phyloP scores from a whole-genome alignment of 2,888 invertebrate species.

The Limnephilus lunatus region DNA sequence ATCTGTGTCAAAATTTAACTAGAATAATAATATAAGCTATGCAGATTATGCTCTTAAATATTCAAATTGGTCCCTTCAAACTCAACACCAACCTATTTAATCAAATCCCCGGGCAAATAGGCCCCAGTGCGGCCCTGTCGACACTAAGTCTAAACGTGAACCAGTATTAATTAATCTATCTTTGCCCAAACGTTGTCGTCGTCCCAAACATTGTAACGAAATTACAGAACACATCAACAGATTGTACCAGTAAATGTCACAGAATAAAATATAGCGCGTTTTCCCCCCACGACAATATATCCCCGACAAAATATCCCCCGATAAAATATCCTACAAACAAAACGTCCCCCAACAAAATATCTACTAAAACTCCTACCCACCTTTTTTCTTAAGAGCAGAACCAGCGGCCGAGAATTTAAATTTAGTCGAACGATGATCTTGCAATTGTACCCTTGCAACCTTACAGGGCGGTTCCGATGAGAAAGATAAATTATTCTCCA shows the following conservation, averaged over 20 bases:
- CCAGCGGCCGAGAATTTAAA: no score
- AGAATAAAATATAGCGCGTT: not conserved
- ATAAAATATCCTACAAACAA: no score
- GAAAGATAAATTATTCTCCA: no score
- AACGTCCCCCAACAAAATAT: no score
- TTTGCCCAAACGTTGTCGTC: not conserved
- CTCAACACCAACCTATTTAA: not conserved
- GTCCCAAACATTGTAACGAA: not conserved
- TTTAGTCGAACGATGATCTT: no score
- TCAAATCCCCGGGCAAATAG: not conserved
- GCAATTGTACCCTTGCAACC: no score
- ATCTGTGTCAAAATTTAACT: not conserved
- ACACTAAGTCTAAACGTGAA: not conserved
- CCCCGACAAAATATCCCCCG: no score
- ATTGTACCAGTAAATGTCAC: not conserved
- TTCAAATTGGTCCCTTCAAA: not conserved
- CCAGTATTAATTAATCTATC: constrained; percentile 11
- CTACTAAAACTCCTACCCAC: no score
- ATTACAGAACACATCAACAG: not conserved
- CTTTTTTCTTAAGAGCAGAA: no score
- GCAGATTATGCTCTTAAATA: not conserved
- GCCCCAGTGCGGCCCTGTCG: not conserved
- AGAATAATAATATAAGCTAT: not conserved
- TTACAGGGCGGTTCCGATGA: no score
- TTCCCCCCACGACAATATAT: not conserved